phyloP scores from a whole-genome alignment of 2,113 vertebrate genomes.

The Pteropus alecto region DNA sequence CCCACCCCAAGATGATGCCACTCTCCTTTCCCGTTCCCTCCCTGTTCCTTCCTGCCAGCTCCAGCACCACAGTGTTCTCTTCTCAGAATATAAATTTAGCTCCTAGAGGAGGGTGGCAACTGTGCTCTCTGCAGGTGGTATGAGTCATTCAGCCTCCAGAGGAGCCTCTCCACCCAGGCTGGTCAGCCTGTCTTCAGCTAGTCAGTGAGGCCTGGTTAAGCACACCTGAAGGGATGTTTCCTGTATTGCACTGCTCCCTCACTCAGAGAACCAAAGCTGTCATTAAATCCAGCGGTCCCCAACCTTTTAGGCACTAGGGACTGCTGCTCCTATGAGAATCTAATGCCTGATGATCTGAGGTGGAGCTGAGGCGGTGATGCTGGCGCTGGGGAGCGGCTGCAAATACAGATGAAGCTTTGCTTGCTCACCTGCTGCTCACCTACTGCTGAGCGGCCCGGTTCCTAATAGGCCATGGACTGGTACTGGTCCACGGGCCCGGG shows the following conservation, averaged over 20 bases:
- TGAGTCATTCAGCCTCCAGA: background rate
- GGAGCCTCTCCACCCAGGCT: background rate
- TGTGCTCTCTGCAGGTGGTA: background rate
- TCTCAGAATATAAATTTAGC: conserved; percentile 46
- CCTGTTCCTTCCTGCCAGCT: background rate
- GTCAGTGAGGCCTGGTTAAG: background rate
- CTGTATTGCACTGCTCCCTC: background rate
- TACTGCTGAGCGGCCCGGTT: too few relatives aligned
- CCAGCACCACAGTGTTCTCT: conserved; percentile 2
- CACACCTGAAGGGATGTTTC: background rate
- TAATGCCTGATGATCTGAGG: too few relatives aligned
- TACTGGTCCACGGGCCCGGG: too few relatives aligned
- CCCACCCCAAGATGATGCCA: background rate
- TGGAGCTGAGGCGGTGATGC: too few relatives aligned
- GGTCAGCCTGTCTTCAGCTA: background rate
- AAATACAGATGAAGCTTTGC: too few relatives aligned
- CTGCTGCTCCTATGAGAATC: too few relatives aligned
- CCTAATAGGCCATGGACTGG: too few relatives aligned
- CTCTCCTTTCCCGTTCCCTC: background rate
- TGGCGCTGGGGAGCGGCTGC: too few relatives aligned
- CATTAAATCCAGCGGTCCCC: background rate
- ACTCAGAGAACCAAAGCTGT: background rate
- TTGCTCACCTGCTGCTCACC: too few relatives aligned
- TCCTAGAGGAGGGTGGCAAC: background rate
- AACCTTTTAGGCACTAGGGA: too few relatives aligned